These are phyloP conservation scores for Chitala chitala DNA, from an alignment of 2,113 vertebrate species.

Conservation along the genomic window DNA sequence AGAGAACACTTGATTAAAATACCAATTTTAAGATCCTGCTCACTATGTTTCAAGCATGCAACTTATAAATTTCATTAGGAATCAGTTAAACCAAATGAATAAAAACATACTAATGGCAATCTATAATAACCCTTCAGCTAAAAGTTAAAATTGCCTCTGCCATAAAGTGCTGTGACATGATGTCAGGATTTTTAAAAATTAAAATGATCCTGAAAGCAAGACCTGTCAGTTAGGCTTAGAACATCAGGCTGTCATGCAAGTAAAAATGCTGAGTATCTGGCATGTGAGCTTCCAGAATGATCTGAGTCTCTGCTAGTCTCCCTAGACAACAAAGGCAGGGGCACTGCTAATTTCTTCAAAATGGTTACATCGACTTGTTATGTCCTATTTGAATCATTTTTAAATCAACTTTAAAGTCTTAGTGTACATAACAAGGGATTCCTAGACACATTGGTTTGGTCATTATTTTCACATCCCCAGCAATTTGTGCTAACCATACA, in stretches of 20 bases:
- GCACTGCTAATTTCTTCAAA: too few relatives aligned
- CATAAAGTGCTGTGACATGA: constrained; percentile 25
- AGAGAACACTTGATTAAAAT: neutral
- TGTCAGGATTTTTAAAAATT: constrained; percentile 26
- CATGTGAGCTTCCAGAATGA: neutral
- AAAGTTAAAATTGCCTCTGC: constrained; percentile 12
- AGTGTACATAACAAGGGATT: too few relatives aligned
- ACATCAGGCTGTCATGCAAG: constrained; percentile 1
- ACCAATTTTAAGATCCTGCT: neutral
- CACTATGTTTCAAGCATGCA: neutral
- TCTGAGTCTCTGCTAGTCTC: neutral
- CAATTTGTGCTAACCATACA: too few relatives aligned
- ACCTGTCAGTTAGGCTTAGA: constrained; percentile 26
- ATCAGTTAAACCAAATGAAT: constrained; percentile 19
- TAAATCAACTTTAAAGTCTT: too few relatives aligned
- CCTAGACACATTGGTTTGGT: too few relatives aligned
- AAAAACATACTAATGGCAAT: constrained; percentile 15
- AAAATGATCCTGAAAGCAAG: constrained; percentile 29
- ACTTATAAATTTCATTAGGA: constrained; percentile 6
- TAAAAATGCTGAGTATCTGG: neutral
- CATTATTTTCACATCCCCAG: too few relatives aligned
- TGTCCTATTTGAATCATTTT: too few relatives aligned
- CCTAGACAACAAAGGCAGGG: too few relatives aligned
- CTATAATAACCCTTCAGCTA: constrained; percentile 18
- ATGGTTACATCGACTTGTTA: too few relatives aligned